phyloP scores from a whole-genome alignment of 2,797 vertebrate species.

The Onychomys arenicola region DNA sequence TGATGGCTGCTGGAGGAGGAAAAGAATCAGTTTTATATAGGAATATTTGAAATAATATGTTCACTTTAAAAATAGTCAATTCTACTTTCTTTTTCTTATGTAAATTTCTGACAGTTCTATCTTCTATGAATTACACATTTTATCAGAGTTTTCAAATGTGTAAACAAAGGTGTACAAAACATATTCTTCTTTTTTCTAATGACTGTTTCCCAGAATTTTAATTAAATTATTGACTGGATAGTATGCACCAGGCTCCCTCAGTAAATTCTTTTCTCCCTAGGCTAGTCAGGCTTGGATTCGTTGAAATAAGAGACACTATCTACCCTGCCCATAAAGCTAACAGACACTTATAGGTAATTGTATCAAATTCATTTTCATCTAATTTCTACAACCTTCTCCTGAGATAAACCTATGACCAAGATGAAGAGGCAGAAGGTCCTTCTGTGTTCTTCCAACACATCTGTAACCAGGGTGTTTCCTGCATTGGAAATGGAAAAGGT shows the following conservation, averaged over 20 bases:
- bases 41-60: not conserved
- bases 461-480: not conserved
- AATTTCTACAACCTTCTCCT: not conserved
- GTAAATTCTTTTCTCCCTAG: not conserved
- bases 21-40: not conserved
- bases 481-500: not conserved
- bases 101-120: not conserved
- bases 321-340: not conserved
- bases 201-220: not conserved
- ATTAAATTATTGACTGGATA: not conserved
- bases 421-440: not conserved
- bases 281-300: not conserved
- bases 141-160: slow-evolving; percentile 21
- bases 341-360: not conserved
- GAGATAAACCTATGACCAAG: not conserved
- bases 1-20: not conserved
- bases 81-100: slow-evolving; percentile 5
- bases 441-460: not conserved
- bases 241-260: not conserved
- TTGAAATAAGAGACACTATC: not conserved
- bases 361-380: not conserved
- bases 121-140: slow-evolving; percentile 24
- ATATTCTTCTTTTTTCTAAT: not conserved
- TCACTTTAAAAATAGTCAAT: not conserved
- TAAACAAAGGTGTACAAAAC: not conserved